These are phyloP conservation scores for Cnemophilus loriae DNA, from an alignment of 2,113 vertebrate genomes.

Conservation along the genomic window DNA sequence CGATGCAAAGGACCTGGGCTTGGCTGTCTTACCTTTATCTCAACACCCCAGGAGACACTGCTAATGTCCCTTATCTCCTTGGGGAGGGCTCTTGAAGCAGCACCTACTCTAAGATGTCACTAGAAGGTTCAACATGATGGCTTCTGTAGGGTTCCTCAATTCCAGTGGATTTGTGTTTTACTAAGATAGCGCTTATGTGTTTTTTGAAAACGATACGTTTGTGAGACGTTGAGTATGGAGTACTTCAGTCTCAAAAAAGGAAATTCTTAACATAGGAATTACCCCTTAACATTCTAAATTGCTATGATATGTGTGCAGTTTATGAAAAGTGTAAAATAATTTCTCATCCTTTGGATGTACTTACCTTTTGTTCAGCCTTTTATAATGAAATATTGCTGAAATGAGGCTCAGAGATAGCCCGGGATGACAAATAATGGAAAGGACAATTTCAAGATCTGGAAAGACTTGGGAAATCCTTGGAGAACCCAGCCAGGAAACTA, in stretches of 20 bases:
- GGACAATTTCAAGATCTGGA: background rate
- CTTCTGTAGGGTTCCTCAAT: background rate
- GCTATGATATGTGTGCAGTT: background rate
- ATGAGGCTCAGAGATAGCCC: background rate
- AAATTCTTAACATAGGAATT: background rate
- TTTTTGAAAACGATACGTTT: background rate
- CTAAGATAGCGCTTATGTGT: background rate
- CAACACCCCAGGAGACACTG: background rate
- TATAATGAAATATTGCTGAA: background rate
- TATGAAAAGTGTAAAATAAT: background rate
- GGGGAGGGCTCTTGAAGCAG: background rate
- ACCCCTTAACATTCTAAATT: background rate
- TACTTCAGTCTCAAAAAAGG: background rate
- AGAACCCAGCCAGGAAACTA: background rate
- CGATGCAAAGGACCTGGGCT: background rate
- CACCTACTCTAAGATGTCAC: background rate
- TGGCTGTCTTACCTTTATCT: conserved; percentile 41
- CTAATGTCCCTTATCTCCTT: conserved; percentile 13
- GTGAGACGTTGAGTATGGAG: background rate
- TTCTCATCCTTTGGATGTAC: background rate
- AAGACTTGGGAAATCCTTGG: background rate
- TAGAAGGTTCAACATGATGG: background rate
- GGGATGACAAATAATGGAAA: background rate
- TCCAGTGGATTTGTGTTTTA: conserved; percentile 18
- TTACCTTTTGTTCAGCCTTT: background rate